Conservation (phyloP, 2,797 vertebrate species). For the Chiloscyllium punctatum region DNA sequence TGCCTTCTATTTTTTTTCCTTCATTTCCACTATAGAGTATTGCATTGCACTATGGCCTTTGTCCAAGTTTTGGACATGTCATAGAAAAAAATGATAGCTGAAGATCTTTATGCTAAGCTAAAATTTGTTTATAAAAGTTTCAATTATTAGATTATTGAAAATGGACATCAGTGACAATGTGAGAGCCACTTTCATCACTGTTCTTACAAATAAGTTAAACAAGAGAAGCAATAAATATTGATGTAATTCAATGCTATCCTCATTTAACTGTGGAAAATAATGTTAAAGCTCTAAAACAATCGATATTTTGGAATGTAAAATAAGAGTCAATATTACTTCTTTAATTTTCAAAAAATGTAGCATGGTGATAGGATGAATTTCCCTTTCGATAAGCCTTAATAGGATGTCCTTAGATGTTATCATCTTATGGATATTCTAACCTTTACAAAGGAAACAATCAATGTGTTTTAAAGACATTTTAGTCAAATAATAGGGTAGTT, state of each 20-base stretch:
- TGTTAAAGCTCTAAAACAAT: constrained; percentile 29
- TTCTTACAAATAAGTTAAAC: constrained; percentile 13
- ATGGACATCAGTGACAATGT: not conserved
- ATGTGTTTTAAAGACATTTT: constrained; percentile 34
- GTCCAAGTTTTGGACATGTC: not conserved
- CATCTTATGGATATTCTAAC: constrained; percentile 16
- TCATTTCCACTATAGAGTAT: not conserved
- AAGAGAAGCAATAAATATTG: constrained; percentile 20
- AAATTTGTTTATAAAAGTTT: not conserved
- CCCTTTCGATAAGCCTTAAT: constrained; percentile 5
- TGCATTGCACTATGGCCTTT: not conserved
- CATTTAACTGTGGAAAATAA: constrained; percentile 32
- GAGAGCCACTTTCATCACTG: not conserved
- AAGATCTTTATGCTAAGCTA: not conserved
- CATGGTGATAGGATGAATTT: constrained; percentile 1
- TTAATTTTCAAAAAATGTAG: constrained; percentile 26
- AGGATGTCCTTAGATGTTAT: constrained; percentile 31
- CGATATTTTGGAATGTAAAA: constrained; percentile 13
- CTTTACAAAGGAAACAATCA: constrained; percentile 36
- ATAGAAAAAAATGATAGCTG: not conserved
- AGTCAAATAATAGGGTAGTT: constrained; percentile 31
- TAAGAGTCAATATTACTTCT: constrained; percentile 28
- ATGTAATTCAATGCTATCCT: not conserved
- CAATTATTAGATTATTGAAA: constrained; percentile 25
- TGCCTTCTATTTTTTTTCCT: not conserved